Conservation (phyloP, 2,113 vertebrate species). For the Callocephalon fimbriatum region DNA sequence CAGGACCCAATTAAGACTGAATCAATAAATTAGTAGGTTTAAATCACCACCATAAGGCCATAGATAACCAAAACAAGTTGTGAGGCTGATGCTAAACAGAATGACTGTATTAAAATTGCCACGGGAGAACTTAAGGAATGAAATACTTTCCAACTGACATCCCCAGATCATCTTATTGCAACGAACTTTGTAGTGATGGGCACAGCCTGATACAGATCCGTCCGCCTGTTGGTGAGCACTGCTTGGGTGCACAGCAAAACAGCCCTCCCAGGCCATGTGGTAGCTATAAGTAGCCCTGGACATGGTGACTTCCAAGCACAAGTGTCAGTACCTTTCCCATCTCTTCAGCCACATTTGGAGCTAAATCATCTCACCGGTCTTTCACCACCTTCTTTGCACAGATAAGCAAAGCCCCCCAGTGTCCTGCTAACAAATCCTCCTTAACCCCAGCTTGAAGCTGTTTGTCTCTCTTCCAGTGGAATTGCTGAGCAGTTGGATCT, state of each 20-base stretch:
- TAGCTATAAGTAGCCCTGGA: background rate
- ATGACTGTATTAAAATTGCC: background rate
- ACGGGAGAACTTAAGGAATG: background rate
- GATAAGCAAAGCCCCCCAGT: background rate
- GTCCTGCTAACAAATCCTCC: background rate
- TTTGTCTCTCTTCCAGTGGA: background rate
- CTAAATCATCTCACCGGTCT: background rate
- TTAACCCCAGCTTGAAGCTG: background rate
- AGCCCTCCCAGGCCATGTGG: background rate
- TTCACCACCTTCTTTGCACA: background rate
- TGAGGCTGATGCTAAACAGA: background rate
- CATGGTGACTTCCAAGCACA: background rate
- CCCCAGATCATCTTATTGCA: background rate
- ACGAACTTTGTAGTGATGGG: background rate
- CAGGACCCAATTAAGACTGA: slow-evolving; percentile 41
- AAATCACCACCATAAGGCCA: slow-evolving; percentile 31
- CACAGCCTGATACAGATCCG: background rate
- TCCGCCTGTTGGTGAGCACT: background rate
- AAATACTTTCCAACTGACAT: background rate
- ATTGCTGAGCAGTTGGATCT: background rate
- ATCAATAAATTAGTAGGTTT: slow-evolving; percentile 54
- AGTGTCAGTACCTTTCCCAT: background rate
- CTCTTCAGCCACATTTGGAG: background rate
- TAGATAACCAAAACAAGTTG: slow-evolving; percentile 14
- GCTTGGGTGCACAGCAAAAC: background rate